Evolutionary conservation across 2,797 vertebrate genomes (phyloP), one percentile per base, ranked within the genome.

Genomic region (Okamejei kenojei): DNA sequence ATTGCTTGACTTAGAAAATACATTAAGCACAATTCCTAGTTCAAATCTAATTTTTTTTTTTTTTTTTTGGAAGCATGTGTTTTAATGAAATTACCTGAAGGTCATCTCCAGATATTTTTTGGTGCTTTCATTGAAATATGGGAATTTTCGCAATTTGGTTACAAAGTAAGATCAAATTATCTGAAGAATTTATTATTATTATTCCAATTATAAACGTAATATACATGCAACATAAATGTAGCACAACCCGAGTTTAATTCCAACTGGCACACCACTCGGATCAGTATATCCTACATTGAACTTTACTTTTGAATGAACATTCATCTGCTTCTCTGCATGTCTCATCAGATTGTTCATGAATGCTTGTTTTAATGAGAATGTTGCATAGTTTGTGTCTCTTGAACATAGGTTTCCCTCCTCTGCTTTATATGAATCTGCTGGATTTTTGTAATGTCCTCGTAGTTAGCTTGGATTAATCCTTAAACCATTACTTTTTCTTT

Each of bases 321-420:
- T 98, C 98, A 98, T 98, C 98, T 98, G 98, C 98, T 99, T 98
- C 96, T 98, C 96, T 98, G 98, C 98, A 99, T 98, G 98, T 99
- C 97, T 98, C 98, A 99, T 99, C 97, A 98, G 97, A 98, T 97
- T 98, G 98, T 98, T 98, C 98, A 98, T 97, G 98, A 98, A 98
- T 98, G 98, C 98, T 96, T 99, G 98, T 98, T 98, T 97, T 98
- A 99, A 98, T 98, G 97, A 98, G 98, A 99, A 98, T 98, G 98
- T 98, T 98, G 97, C 98, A 98, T 98, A 99, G 97, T 98, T 98
- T 97, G 97, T 98, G 98, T 98, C 97, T 98, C 96, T 98, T 97
- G 97, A 98, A 98, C 97, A 96, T 97, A 98, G 98, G 97, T 98
- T 97, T 98, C 97, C 96, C 97, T 98, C 97, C 97, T 98, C 97